Evolutionary conservation across 2,797 vertebrate species (phyloP).

Genomic region (Rallus crepitans): DNA sequence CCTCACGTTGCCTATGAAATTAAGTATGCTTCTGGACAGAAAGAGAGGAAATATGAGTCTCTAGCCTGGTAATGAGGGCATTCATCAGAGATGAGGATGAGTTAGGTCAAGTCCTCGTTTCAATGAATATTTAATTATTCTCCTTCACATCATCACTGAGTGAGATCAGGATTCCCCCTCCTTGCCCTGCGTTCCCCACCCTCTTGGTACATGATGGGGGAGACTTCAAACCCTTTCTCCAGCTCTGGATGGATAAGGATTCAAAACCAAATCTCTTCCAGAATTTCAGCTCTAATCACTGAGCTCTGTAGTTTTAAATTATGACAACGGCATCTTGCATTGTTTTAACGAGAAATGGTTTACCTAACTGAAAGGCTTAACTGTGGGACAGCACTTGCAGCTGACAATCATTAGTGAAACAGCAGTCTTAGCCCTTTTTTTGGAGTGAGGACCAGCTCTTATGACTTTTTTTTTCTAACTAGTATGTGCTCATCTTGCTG

Average conservation of each 20-base stretch:
- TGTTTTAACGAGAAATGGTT: neutral
- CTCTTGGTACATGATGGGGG: neutral
- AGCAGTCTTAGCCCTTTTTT: neutral
- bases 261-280: neutral
- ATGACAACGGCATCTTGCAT: rapidly evolving
- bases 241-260: neutral
- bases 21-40: slow-evolving; percentile 28
- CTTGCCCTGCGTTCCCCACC: neutral
- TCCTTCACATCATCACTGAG: neutral
- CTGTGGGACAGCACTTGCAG: neutral
- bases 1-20: neutral
- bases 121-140: slow-evolving; percentile 26
- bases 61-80: slow-evolving; percentile 30
- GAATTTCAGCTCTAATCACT: rapidly evolving
- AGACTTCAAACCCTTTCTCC: neutral
- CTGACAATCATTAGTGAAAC: neutral
- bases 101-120: slow-evolving; percentile 1
- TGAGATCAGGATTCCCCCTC: slow-evolving; percentile 14
- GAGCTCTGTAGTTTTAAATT: neutral
- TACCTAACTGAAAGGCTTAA: neutral
- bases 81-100: slow-evolving; percentile 35
- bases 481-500: neutral
- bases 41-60: slow-evolving; percentile 28
- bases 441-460: neutral
- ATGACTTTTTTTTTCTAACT: neutral